A percentile compares a stretch with the other conserved stretches of the same genome.
These are phyloP conservation scores for Drosophila sordidula DNA, from an alignment of 2,888 invertebrate species.

Conservation along the genomic window DNA sequence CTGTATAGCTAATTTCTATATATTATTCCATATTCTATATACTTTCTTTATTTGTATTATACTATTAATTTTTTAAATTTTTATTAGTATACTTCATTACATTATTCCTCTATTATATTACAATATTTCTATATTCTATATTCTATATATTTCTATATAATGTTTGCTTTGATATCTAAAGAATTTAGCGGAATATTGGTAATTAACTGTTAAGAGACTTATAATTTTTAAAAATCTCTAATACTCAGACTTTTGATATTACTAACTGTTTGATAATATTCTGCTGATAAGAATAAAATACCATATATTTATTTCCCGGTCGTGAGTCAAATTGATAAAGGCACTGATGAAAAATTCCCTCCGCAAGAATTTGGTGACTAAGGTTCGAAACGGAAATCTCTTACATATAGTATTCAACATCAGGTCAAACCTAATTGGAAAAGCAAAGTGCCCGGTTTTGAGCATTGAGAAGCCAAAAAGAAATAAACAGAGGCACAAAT, in stretches of 20 bases:
- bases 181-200: neutral
- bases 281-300: neutral
- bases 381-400: neutral
- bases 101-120: too few relatives aligned
- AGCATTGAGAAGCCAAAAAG: neutral
- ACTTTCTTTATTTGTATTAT: too few relatives aligned
- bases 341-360: neutral
- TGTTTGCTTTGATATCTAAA: neutral
- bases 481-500: conserved; percentile 30
- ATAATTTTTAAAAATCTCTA: neutral
- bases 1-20: too few relatives aligned
- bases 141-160: too few relatives aligned
- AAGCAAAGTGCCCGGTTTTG: neutral
- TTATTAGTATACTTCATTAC: too few relatives aligned
- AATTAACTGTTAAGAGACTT: neutral
- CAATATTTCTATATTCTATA: too few relatives aligned
- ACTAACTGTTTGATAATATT: neutral
- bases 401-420: neutral
- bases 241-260: neutral
- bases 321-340: conserved; percentile 4
- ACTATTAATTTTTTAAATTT: too few relatives aligned
- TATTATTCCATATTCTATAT: too few relatives aligned
- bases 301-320: neutral
- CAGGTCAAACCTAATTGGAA: conserved; percentile 1
- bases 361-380: conserved; percentile 4